These are phyloP conservation scores for Apeira syringaria DNA, from an alignment of 2,888 invertebrate genomes.

Conservation along the genomic window DNA sequence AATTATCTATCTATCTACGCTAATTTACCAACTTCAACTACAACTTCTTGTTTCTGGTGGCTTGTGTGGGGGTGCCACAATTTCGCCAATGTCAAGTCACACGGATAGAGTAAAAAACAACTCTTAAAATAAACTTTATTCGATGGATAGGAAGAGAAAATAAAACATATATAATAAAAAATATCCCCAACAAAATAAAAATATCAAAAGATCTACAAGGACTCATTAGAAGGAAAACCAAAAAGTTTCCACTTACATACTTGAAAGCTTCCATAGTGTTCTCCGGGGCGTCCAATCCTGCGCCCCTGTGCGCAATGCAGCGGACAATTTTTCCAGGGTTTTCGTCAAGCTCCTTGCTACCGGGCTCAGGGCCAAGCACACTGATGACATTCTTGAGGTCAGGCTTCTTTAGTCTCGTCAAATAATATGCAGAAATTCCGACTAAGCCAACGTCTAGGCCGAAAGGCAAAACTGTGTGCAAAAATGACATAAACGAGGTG, in stretches of 20 bases:
- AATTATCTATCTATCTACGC: too few species aligned
- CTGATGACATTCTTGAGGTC: conserved; percentile 62
- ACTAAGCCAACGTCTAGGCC: conserved; percentile 66
- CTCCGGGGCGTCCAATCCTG: conserved; percentile 90
- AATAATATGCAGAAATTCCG: conserved; percentile 61
- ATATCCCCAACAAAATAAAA: too few species aligned
- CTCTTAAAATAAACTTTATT: too few species aligned
- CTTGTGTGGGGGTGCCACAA: too few species aligned
- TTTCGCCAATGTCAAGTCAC: too few species aligned
- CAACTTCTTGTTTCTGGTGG: too few species aligned
- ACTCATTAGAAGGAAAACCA: too few species aligned
- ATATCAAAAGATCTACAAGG: too few species aligned
- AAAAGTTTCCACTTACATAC: conserved; percentile 76
- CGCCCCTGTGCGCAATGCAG: conserved; percentile 90
- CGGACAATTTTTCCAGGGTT: conserved; percentile 76
- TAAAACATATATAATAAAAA: too few species aligned
- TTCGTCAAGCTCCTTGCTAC: conserved; percentile 62
- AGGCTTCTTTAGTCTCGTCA: conserved; percentile 64
- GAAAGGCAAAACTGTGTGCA: conserved; percentile 67
- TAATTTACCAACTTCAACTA: too few species aligned
- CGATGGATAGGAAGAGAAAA: too few species aligned
- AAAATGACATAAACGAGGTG: conserved; percentile 50
- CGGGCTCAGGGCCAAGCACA: conserved; percentile 82
- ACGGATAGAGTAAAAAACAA: too few species aligned
- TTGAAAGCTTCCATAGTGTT: conserved; percentile 90